Evolutionary conservation across 2,797 vertebrate genomes (phyloP).

Genomic region (Phalanger gymnotis): DNA sequence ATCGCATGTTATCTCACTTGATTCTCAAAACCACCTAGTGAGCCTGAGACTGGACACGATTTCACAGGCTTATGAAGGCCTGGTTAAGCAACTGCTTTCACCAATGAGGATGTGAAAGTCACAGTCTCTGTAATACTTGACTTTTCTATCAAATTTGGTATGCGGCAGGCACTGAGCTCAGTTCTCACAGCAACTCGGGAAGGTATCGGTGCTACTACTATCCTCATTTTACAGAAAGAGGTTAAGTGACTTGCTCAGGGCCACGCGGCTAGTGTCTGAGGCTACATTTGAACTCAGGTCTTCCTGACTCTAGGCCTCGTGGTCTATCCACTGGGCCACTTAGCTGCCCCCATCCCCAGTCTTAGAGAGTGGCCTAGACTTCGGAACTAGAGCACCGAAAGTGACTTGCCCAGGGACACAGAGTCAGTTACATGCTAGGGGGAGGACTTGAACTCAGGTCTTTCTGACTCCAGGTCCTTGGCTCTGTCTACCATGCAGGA

Average conservation of each 20-base stretch:
- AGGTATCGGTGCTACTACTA: background rate
- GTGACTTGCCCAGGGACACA: background rate
- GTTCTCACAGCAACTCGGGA: background rate
- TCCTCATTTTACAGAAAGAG: background rate
- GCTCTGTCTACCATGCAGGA: background rate
- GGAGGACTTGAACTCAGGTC: background rate
- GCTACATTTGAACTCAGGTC: background rate
- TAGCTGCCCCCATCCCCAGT: background rate
- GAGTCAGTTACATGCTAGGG: background rate
- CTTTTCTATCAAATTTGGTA: too few relatives aligned
- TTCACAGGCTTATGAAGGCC: background rate
- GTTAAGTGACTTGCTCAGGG: background rate
- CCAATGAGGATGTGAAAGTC: background rate
- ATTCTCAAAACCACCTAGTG: background rate
- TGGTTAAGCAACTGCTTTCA: background rate
- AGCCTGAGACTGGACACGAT: background rate
- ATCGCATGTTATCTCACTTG: too few relatives aligned
- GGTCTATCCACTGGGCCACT: too few relatives aligned
- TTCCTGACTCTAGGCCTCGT: background rate
- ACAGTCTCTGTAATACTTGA: too few relatives aligned
- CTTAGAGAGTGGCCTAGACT: background rate
- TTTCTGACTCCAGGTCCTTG: background rate
- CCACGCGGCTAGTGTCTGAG: background rate
- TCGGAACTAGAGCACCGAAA: background rate
- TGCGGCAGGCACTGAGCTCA: background rate